A percentile compares a stretch with the other conserved stretches of the same genome.
Conservation (phyloP, 2,888 invertebrate genomes). For the Lasioglossum figueresi region DNA sequence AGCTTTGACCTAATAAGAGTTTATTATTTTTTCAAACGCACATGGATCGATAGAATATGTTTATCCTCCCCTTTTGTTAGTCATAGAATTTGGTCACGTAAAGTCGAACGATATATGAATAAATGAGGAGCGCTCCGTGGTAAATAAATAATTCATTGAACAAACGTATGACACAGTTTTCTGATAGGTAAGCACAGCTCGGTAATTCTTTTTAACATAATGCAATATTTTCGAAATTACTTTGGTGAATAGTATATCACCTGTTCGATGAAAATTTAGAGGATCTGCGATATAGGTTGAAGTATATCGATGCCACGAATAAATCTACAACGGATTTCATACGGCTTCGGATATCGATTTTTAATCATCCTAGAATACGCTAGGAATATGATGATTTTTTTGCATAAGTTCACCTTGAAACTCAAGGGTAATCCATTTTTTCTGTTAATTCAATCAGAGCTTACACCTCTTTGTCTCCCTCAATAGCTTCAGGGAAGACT, state of each 20-base stretch:
- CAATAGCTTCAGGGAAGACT: slow-evolving; percentile 2
- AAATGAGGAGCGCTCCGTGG: background rate
- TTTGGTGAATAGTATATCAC: background rate
- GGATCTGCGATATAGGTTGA: background rate
- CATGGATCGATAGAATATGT: slow-evolving; percentile 40
- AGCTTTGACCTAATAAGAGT: slow-evolving; percentile 66
- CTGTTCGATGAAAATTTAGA: background rate
- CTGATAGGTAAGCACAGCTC: slow-evolving; percentile 4
- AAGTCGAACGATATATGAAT: background rate
- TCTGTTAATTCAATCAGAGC: slow-evolving; percentile 51
- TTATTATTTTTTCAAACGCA: slow-evolving; percentile 58
- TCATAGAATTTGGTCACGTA: slow-evolving; percentile 3
- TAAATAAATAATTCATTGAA: slow-evolving; percentile 5
- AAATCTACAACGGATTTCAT: slow-evolving; percentile 48
- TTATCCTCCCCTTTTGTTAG: slow-evolving; percentile 2
- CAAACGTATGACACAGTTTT: background rate
- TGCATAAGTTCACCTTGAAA: slow-evolving; percentile 73
- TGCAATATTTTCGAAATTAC: background rate
- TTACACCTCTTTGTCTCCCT: slow-evolving; percentile 10
- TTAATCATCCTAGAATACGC: slow-evolving; percentile 48
- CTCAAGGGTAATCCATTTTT: slow-evolving; percentile 75
- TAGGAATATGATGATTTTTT: slow-evolving; percentile 63
- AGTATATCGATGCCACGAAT: slow-evolving; percentile 40
- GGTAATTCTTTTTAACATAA: background rate
- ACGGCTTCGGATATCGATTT: slow-evolving; percentile 67